Percentiles rank a stretch among this genome's conserved stretches.
Conservation (phyloP, 2,797 vertebrate species). For the Anabas testudineus region DNA sequence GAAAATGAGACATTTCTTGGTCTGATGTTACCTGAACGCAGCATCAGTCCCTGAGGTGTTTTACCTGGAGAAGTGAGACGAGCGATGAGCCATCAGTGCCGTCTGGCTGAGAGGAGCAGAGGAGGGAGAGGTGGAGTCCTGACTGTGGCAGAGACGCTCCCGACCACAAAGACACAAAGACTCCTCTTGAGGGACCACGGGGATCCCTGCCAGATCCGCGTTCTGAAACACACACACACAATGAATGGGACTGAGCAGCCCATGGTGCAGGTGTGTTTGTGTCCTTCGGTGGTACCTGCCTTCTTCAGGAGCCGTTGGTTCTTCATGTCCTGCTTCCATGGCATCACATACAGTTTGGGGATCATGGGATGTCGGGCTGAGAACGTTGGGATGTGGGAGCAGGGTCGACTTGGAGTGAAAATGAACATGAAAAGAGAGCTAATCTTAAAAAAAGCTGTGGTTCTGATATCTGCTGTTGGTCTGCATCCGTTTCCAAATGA, state of each 20-base stretch:
- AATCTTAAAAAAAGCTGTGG: too few species aligned
- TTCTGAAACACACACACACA: constrained; percentile 56
- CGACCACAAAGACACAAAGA: constrained; percentile 54
- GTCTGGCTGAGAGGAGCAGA: constrained; percentile 28
- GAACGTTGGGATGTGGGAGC: constrained; percentile 65
- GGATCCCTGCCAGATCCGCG: constrained; percentile 50
- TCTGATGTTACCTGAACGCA: neutral
- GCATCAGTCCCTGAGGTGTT: neutral
- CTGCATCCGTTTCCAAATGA: too few species aligned
- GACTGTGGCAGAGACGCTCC: constrained; percentile 63
- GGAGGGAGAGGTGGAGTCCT: constrained; percentile 23
- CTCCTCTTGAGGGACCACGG: constrained; percentile 56
- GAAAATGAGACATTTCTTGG: too few species aligned
- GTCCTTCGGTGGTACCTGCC: constrained; percentile 44
- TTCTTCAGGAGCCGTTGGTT: constrained; percentile 75
- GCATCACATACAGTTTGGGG: constrained; percentile 78
- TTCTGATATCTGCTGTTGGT: too few species aligned
- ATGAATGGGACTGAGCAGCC: neutral
- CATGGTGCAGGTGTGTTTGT: neutral
- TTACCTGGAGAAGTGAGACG: constrained; percentile 66
- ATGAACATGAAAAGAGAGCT: neutral
- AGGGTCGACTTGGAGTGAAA: constrained; percentile 19
- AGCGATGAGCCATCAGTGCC: constrained; percentile 26
- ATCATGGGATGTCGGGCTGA: constrained; percentile 76
- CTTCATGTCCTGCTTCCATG: constrained; percentile 83